A percentile compares a stretch with the other conserved stretches of the same genome.
Conservation (phyloP, 2,113 vertebrate genomes). For the Colinus virginianus region DNA sequence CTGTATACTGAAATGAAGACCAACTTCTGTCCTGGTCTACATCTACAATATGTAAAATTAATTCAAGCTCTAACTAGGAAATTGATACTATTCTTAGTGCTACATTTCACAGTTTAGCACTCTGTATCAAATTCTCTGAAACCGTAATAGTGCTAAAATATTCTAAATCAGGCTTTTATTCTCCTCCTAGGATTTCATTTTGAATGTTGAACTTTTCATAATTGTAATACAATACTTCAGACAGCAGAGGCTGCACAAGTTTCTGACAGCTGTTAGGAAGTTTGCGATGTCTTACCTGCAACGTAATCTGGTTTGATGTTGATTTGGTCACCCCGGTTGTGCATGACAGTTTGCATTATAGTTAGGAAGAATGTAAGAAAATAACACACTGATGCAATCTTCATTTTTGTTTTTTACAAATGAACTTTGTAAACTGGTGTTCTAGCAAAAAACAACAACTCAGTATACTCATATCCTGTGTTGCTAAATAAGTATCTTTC, state of each 20-base stretch:
- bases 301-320: neutral
- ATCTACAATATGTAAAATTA: neutral
- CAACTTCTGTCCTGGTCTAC: neutral
- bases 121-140: neutral
- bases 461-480: neutral
- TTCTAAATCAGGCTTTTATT: neutral
- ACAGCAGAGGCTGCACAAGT: neutral
- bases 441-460: neutral
- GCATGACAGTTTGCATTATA: neutral
- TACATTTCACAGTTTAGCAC: neutral
- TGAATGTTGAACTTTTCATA: neutral
- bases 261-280: neutral
- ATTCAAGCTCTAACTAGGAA: neutral
- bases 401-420: neutral
- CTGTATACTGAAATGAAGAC: neutral
- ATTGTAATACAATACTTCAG: neutral
- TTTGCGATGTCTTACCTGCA: neutral
- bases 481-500: neutral
- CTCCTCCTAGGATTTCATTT: neutral
- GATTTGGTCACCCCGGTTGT: neutral
- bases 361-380: neutral
- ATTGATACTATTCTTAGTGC: neutral
- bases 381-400: neutral
- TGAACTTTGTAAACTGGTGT: neutral
- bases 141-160: neutral